Percentiles rank a stretch among this genome's conserved stretches.
Evolutionary conservation across 2,797 vertebrate species (phyloP).

Genomic region (Lindbergichthys nudifrons): DNA sequence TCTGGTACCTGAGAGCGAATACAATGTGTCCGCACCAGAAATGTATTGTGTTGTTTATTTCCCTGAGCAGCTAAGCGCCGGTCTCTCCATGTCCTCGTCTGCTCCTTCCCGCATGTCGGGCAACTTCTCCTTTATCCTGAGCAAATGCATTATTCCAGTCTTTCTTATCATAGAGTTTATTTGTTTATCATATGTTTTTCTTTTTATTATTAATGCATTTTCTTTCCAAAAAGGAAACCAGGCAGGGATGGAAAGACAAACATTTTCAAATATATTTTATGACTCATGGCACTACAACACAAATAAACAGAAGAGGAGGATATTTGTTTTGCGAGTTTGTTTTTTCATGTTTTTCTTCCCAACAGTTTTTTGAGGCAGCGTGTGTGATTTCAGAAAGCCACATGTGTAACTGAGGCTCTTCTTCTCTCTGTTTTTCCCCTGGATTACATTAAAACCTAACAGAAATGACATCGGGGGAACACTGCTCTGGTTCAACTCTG

Average conservation of each 20-base stretch:
- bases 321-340: constrained; percentile 31
- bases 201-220: constrained; percentile 4
- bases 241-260: neutral
- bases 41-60: constrained; percentile 67
- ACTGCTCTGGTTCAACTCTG: constrained; percentile 24
- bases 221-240: constrained; percentile 1
- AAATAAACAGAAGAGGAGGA: constrained; percentile 47
- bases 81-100: constrained; percentile 7
- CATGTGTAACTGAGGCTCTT: constrained; percentile 26
- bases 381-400: constrained; percentile 26
- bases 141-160: constrained; percentile 17
- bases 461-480: constrained; percentile 5
- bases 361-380: constrained; percentile 12
- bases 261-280: constrained; percentile 22
- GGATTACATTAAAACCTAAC: constrained; percentile 26
- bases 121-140: constrained; percentile 22
- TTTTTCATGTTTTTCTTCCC: neutral
- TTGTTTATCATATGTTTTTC: constrained; percentile 7
- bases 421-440: neutral
- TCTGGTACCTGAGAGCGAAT: constrained; percentile 26
- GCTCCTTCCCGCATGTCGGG: constrained; percentile 13
- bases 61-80: constrained; percentile 58
- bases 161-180: neutral
- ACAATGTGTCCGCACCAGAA: constrained; percentile 32
- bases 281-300: constrained; percentile 23